Evolutionary conservation across 2,797 vertebrate species (phyloP), one percentile per base, ranked within the genome.

Genomic region (Labroides dimidiatus): DNA sequence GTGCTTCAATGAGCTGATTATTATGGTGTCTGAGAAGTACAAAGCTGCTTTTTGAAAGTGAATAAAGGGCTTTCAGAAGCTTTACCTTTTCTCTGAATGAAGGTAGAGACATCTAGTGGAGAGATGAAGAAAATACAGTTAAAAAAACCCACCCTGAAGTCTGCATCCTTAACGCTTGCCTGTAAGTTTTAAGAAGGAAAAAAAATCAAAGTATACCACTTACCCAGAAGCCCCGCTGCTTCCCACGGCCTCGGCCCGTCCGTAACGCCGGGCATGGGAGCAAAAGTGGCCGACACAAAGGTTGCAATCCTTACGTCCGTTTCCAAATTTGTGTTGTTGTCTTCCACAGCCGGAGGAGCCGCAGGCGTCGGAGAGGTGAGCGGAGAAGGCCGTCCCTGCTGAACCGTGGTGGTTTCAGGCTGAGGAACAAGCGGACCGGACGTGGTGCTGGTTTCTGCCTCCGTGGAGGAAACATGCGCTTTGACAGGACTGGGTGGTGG

Each of bases 81-180:
- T 43, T 85, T 76, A 94, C 93, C 94, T 93, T 92, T 93, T 68
- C 84, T 90, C 70, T 93, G 82, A 73, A 93, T 94, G 73, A 90
- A 90, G 43, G 93, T 93, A 6, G 91, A 92, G 75, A 94, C 93
- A 91, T 95, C 94, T 95, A 68, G 75, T 74, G 80, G 78, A 78
- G 43, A 86, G 20, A 91, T 19, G 43, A 59, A 70, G 14, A 81
- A 42, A 47, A 72, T 49, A 30, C 21, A 72, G 13, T 78, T 13
- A 68, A 23, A 13, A 24, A 66, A 5, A n/a, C n/a, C 54, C 6
- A 39, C 7, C 19, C 10, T 27, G 15, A 27, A 56, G 10, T 12
- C 23, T 67, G 37, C 21, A 37, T 1, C 0, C 7, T 19, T 21
- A 6, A 15, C 20, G 4, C 30, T 33, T 24, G 48, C 23, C 4